Evolutionary conservation across 2,797 vertebrate species (phyloP).

Genomic region (Cynopterus sphinx): DNA sequence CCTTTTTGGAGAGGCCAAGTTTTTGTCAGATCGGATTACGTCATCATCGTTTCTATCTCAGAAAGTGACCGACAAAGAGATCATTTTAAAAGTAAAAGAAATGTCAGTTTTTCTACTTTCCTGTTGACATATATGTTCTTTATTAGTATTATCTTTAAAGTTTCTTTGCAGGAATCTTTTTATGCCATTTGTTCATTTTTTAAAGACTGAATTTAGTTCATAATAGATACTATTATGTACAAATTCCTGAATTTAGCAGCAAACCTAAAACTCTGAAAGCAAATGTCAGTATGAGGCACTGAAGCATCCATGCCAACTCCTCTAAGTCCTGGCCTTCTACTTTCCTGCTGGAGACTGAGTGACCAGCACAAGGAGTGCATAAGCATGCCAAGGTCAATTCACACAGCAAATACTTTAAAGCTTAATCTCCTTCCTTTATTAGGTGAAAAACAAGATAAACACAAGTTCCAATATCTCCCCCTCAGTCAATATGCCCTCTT

Average conservation of each 20-base stretch:
- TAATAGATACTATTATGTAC: not conserved
- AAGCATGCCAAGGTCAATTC: not conserved
- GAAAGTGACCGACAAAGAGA: not conserved
- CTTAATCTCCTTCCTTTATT: not conserved
- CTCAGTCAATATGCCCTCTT: not conserved
- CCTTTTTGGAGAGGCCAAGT: not conserved
- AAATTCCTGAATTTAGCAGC: not conserved
- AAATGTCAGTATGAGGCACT: not conserved
- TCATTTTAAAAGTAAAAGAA: not conserved
- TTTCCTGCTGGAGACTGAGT: not conserved
- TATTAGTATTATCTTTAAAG: constrained; percentile 6
- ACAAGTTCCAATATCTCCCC: not conserved
- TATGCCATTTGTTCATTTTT: not conserved
- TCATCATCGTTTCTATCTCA: not conserved
- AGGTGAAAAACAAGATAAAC: not conserved
- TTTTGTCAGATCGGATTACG: not conserved
- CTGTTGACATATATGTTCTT: not conserved
- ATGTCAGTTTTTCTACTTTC: not conserved
- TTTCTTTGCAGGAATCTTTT: not conserved
- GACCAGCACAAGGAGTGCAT: not conserved
- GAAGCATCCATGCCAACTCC: not conserved
- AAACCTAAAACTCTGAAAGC: not conserved
- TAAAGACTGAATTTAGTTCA: not conserved
- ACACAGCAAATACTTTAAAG: not conserved
- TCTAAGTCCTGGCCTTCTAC: not conserved